Percentiles rank a stretch among this genome's conserved stretches.
phyloP scores from a whole-genome alignment of 37 sponge, comb jelly and placozoan genomes.

The Amphimedon queenslandica region DNA sequence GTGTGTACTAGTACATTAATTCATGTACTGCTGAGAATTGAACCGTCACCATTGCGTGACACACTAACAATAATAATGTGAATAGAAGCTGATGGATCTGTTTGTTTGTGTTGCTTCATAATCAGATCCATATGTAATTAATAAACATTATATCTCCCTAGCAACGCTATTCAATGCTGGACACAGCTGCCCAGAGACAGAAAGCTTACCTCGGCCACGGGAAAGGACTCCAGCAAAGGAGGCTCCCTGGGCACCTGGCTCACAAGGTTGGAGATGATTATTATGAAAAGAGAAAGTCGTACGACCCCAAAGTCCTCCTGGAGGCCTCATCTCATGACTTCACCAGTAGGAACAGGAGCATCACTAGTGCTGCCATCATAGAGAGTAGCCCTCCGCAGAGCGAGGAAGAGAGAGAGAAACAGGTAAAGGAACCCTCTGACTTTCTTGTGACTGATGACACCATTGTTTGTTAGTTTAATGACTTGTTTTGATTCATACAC shows the following conservation, averaged over 20 bases:
- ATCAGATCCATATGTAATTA: neutral
- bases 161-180: conserved; percentile 47
- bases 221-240: conserved; percentile 42
- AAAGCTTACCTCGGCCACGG: conserved; percentile 41
- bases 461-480: too few species aligned
- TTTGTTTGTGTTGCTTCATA: too few species aligned
- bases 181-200: conserved; percentile 47
- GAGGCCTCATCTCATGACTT: neutral
- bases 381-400: conserved; percentile 11
- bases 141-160: neutral
- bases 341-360: neutral
- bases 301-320: neutral
- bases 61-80: too few species aligned
- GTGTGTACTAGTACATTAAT: neutral
- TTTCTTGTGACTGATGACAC: too few species aligned
- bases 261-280: conserved; percentile 32
- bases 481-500: too few species aligned
- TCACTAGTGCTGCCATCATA: neutral
- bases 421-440: too few species aligned
- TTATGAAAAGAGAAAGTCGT: conserved; percentile 1
- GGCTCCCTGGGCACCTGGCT: conserved; percentile 34
- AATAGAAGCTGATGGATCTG: neutral
- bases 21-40: too few species aligned
- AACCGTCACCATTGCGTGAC: neutral
- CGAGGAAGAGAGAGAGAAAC: conserved; percentile 47